Evolutionary conservation across 2,888 invertebrate genomes (phyloP), one percentile per base, ranked within the genome.

Genomic region (Digitonthophagus gazella): DNA sequence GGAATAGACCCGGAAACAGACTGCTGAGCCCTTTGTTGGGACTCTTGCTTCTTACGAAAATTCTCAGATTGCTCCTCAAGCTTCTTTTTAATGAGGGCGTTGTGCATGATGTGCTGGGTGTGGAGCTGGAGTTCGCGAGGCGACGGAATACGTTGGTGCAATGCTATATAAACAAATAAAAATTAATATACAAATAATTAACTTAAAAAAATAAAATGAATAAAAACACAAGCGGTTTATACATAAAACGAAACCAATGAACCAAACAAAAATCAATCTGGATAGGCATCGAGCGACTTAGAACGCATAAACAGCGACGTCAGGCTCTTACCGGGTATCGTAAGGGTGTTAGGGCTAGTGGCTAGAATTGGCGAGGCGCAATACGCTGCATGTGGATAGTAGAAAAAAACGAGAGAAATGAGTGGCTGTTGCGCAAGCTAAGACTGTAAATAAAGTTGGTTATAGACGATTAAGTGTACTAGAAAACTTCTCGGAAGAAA

Each of bases 11-110:
- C 66, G 57, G 18, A n/a, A n/a, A 65, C 15, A 8, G 15, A 11
- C 56, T 58, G 15, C 58, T 72, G 72, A 3, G 72, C 71, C 8
- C 73, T 67, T 20, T 75, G 74, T 68, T 75, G 73, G 72, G 73
- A 70, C 81, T 93, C 93, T 82, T 93, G 93, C 71, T 93, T 88
- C 77, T 93, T 91, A 71, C 93, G 88, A 83, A 87, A 93, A 82
- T 93, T 93, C 82, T 94, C 93, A 67, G 91, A 89, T 81, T 95
- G 95, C 77, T 95, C 95, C 81, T 95, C 95, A 69, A 95, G 84
- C 82, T 95, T 94, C 85, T 93, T 93, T 84, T 95, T 95, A 77
- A 95, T 91, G 76, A 95, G 86, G 14, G 94, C 94, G 77, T 89
- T 89, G 83, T 95, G 95, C 88, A 95, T 90, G 75, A 95, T 93